Conservation (phyloP, 2,113 vertebrate genomes). For the Lethenteron reissneri region DNA sequence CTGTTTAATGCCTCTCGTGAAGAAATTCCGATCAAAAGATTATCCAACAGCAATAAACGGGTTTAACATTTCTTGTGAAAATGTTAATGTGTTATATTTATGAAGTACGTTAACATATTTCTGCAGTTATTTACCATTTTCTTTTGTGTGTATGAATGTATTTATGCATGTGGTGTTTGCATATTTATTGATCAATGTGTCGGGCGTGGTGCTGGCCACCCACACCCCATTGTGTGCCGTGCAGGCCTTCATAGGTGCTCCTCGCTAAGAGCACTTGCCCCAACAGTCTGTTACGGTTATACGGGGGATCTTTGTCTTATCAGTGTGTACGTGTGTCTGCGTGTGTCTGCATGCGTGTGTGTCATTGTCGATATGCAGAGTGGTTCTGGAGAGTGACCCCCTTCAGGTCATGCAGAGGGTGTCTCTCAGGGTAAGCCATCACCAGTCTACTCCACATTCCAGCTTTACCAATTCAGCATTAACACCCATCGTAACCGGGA, state of each 20-base stretch:
- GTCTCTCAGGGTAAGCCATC: conserved; percentile 47
- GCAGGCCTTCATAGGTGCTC: too few relatives aligned
- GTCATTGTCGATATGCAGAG: conserved; percentile 20
- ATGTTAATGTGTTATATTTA: too few relatives aligned
- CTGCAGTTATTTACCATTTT: too few relatives aligned
- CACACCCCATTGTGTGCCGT: too few relatives aligned
- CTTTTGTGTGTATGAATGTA: too few relatives aligned
- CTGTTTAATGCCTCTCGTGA: too few relatives aligned
- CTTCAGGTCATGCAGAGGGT: conserved; percentile 66
- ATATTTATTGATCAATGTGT: conserved; percentile 7
- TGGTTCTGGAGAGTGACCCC: conserved; percentile 69
- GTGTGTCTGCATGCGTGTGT: conserved; percentile 5
- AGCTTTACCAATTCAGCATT: background rate
- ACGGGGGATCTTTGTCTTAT: background rate
- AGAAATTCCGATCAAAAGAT: too few relatives aligned
- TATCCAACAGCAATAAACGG: too few relatives aligned
- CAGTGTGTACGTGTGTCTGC: background rate
- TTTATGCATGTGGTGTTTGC: too few relatives aligned
- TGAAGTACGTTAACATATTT: too few relatives aligned
- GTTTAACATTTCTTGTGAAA: too few relatives aligned
- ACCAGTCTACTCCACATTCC: rapidly evolving
- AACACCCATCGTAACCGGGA: background rate
- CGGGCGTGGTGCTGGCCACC: conserved; percentile 4
- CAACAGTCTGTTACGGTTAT: background rate
- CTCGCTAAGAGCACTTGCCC: too few relatives aligned